Conservation (phyloP, 2,797 vertebrate genomes). For the Peromyscus attwateri region DNA sequence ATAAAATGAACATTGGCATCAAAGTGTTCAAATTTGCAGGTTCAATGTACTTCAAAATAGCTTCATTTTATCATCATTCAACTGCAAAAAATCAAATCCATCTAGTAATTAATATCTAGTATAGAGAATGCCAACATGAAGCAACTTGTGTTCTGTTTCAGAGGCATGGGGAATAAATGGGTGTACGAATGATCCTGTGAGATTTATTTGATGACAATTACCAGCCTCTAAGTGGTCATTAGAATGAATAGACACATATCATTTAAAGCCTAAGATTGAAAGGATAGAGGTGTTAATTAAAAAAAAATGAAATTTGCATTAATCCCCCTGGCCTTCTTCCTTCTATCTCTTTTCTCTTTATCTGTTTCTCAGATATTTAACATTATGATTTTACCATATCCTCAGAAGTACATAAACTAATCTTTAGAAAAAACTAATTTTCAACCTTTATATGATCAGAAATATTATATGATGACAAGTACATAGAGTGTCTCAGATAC, state of each 20-base stretch:
- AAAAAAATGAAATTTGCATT: background rate
- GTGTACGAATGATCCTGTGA: constrained; percentile 65
- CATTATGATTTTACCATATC: background rate
- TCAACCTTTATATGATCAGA: background rate
- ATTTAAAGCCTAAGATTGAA: background rate
- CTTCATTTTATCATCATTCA: constrained; percentile 83
- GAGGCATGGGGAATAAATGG: constrained; percentile 55
- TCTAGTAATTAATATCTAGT: constrained; percentile 74
- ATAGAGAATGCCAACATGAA: constrained; percentile 66
- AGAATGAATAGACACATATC: constrained; percentile 60
- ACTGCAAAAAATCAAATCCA: constrained; percentile 69
- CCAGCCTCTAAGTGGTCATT: constrained; percentile 62
- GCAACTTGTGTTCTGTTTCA: constrained; percentile 49
- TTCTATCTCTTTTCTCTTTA: background rate
- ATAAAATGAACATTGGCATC: constrained; percentile 83
- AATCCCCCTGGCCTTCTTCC: background rate
- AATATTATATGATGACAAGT: background rate
- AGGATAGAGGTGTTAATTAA: background rate
- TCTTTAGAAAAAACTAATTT: background rate
- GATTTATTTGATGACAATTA: constrained; percentile 74
- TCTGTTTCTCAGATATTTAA: background rate
- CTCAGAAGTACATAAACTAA: background rate
- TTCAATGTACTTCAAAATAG: constrained; percentile 84
- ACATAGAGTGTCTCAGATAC: background rate
- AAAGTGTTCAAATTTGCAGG: constrained; percentile 84